phyloP scores from a whole-genome alignment of 2,113 vertebrate species.

The human (Homo sapiens) region GRCh38 chr15:57407001-57407500 shows the following conservation, averaged over 20 bases:
- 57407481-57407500: no score
- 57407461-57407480: background rate
- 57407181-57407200: background rate
- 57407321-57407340: background rate
- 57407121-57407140: background rate
- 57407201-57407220: background rate
- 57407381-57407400: background rate
- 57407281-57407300: background rate
- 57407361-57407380: background rate
- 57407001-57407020: background rate
- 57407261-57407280: background rate
- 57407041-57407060: background rate
- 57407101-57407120: background rate
- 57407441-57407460: background rate
- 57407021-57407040: background rate
- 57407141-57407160: background rate
- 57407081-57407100: background rate
- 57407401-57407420: background rate
- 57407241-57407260: conserved; percentile 26
- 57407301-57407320: background rate
- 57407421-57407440: background rate
- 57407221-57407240: background rate
- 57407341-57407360: background rate
- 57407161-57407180: background rate
- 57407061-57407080: background rate